These are phyloP conservation scores for Ridgeia piscesae DNA, from an alignment of 1,140 invertebrate species.

Conservation along the genomic window DNA sequence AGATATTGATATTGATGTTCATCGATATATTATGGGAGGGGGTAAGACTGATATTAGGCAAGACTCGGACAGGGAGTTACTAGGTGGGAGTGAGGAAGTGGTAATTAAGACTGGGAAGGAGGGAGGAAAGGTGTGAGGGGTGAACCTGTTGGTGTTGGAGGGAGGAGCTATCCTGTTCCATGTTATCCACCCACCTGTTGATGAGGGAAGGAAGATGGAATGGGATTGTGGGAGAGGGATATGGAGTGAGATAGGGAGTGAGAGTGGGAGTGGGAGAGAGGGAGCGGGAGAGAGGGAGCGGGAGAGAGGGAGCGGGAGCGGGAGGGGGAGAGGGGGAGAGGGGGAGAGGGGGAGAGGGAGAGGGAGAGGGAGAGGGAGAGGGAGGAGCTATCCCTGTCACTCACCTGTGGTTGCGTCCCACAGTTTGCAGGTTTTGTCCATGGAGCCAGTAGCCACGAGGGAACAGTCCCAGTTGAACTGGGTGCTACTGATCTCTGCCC, in stretches of 20 bases:
- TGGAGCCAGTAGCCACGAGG: slow-evolving; percentile 69
- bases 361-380: neutral
- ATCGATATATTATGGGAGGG: too few species aligned
- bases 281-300: neutral
- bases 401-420: slow-evolving; percentile 69
- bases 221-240: neutral
- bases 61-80: too few species aligned
- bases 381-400: neutral
- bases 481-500: slow-evolving; percentile 74
- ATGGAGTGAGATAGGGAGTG: neutral
- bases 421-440: slow-evolving; percentile 75
- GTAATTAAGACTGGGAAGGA: too few species aligned
- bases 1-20: too few species aligned
- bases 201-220: too few species aligned
- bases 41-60: too few species aligned
- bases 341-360: neutral
- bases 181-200: too few species aligned
- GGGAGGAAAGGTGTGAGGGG: neutral
- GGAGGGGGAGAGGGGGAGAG: neutral
- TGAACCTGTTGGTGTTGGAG: too few species aligned
- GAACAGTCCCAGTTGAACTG: slow-evolving; percentile 73
- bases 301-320: neutral
- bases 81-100: too few species aligned
- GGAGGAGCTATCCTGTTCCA: too few species aligned
- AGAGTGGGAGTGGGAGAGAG: neutral